Percentiles rank a stretch among this genome's conserved stretches.
Conservation (phyloP, 2,113 vertebrate species). For the Ovibos moschatus region DNA sequence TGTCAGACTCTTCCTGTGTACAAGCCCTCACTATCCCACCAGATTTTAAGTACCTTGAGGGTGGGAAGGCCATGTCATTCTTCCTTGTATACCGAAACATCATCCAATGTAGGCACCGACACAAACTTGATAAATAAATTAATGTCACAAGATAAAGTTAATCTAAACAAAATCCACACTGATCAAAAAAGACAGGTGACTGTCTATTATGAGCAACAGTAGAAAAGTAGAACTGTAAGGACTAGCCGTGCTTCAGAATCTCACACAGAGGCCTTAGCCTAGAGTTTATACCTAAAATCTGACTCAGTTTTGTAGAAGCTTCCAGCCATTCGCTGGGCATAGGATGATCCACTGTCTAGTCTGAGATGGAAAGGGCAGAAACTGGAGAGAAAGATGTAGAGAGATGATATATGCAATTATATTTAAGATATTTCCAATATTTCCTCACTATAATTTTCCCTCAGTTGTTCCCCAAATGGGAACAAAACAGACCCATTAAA, state of each 20-base stretch:
- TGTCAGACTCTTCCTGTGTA: neutral
- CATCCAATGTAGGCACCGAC: neutral
- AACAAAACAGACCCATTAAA: neutral
- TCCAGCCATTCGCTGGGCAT: fast-evolving
- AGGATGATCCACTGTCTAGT: fast-evolving
- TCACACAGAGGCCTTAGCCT: neutral
- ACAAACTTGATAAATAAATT: neutral
- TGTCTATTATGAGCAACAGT: neutral
- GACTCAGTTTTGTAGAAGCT: neutral
- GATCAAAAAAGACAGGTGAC: neutral
- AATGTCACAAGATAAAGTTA: neutral
- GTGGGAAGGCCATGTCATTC: neutral
- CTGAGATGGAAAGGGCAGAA: neutral
- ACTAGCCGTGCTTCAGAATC: too few species aligned
- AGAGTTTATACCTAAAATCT: neutral
- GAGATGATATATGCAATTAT: fast-evolving
- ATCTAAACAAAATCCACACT: neutral
- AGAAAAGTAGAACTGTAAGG: fast-evolving
- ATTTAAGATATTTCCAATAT: neutral
- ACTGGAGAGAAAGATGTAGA: fast-evolving
- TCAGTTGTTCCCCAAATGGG: neutral
- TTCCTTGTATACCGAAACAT: neutral
- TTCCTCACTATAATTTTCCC: neutral
- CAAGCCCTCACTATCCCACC: fast-evolving
- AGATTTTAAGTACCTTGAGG: neutral